These are phyloP conservation scores for Oxystoma pomonae DNA, from an alignment of 2,888 invertebrate genomes.

Conservation along the genomic window DNA sequence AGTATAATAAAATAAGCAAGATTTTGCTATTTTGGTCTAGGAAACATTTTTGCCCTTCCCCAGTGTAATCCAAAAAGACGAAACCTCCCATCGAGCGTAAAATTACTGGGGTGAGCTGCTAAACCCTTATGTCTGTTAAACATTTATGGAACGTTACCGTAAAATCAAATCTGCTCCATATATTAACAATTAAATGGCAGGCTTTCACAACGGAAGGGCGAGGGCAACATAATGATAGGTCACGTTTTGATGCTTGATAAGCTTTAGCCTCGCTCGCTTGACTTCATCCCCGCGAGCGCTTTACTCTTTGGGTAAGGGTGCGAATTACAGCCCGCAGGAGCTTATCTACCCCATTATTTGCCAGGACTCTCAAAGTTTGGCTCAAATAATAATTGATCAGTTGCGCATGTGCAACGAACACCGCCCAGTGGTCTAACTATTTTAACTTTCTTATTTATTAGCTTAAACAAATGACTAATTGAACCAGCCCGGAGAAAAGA, in stretches of 20 bases:
- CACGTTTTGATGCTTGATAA: slow-evolving; percentile 40
- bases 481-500: too few species aligned
- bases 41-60: too few species aligned
- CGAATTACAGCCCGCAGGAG: slow-evolving; percentile 31
- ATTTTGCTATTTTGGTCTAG: too few species aligned
- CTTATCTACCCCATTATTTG: slow-evolving; percentile 21
- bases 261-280: slow-evolving; percentile 32
- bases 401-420: neutral
- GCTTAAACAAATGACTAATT: too few species aligned
- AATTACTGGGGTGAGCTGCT: too few species aligned
- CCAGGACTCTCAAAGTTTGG: neutral
- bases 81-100: too few species aligned
- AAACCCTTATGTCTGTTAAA: too few species aligned
- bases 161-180: slow-evolving; percentile 28
- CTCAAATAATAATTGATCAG: neutral
- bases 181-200: slow-evolving; percentile 32
- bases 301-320: slow-evolving; percentile 27
- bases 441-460: too few species aligned
- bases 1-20: too few species aligned
- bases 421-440: too few species aligned
- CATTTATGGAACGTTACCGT: neutral
- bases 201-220: slow-evolving; percentile 20
- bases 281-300: slow-evolving; percentile 14
- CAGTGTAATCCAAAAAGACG: too few species aligned
- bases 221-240: slow-evolving; percentile 38